A percentile compares a stretch with the other conserved stretches of the same genome.
These are phyloP conservation scores for Digitonthophagus gazella DNA, from an alignment of 2,888 invertebrate genomes.

Conservation along the genomic window DNA sequence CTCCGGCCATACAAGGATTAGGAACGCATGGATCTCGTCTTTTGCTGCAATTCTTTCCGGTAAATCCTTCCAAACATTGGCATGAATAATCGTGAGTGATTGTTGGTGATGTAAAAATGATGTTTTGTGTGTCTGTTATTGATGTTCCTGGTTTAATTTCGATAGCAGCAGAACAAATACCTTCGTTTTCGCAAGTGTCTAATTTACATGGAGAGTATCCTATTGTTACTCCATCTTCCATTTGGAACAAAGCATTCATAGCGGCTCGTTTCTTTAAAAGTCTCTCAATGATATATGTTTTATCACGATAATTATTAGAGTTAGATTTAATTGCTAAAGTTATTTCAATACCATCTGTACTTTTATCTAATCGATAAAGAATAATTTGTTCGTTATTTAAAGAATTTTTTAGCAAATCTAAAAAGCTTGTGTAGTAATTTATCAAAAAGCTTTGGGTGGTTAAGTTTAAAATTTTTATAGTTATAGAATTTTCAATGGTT, in stretches of 20 bases:
- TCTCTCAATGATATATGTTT: constrained; percentile 63
- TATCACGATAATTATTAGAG: constrained; percentile 61
- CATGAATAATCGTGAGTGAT: constrained; percentile 77
- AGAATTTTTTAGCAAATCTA: constrained; percentile 68
- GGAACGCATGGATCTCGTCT: constrained; percentile 89
- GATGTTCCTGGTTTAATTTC: constrained; percentile 64
- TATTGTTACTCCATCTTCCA: constrained; percentile 57
- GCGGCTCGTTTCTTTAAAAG: constrained; percentile 65
- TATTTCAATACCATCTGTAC: constrained; percentile 64
- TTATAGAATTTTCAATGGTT: constrained; percentile 81
- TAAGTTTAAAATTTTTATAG: constrained; percentile 71
- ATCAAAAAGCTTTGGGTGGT: constrained; percentile 74
- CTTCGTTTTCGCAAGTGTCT: constrained; percentile 75
- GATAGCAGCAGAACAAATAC: constrained; percentile 70
- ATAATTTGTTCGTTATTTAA: constrained; percentile 66
- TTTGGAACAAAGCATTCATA: constrained; percentile 63
- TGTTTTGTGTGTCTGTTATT: constrained; percentile 75
- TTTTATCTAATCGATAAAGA: constrained; percentile 74
- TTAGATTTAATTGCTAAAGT: constrained; percentile 63
- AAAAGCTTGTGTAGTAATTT: constrained; percentile 70
- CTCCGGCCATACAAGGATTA: constrained; percentile 83
- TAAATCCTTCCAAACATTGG: constrained; percentile 80
- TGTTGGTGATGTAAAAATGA: constrained; percentile 81
- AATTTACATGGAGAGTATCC: constrained; percentile 76
- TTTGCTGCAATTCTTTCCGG: constrained; percentile 78